Conservation (phyloP, 37 sponge, comb jelly and placozoan species). For the Halichondria panicea region DNA sequence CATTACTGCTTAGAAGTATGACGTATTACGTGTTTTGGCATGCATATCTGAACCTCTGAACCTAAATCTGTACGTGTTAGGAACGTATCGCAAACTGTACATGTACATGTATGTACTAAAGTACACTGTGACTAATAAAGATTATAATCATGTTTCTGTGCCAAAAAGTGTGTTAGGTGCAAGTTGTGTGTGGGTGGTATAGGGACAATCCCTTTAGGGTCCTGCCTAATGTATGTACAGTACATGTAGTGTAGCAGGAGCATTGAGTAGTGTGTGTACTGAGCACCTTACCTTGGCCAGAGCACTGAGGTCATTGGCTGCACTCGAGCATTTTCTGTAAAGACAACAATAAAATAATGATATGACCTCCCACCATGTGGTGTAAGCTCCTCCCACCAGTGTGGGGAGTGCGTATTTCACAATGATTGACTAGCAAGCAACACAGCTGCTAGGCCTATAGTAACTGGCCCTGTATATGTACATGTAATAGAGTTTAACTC, state of each 20-base stretch:
- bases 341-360: too few relatives aligned
- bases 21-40: too few relatives aligned
- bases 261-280: too few relatives aligned
- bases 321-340: slow-evolving; percentile 24
- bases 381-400: neutral
- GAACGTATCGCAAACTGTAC: too few relatives aligned
- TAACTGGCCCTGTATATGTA: neutral
- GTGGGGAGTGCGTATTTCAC: neutral
- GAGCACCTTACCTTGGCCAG: slow-evolving; percentile 67
- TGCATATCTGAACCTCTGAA: too few relatives aligned
- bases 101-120: neutral
- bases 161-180: neutral
- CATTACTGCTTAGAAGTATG: too few relatives aligned
- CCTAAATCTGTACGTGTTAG: too few relatives aligned
- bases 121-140: too few relatives aligned
- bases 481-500: too few relatives aligned
- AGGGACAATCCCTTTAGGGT: neutral
- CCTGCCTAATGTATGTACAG: neutral
- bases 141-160: too few relatives aligned
- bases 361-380: too few relatives aligned
- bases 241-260: too few relatives aligned
- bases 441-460: neutral
- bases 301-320: slow-evolving; percentile 38
- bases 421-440: neutral
- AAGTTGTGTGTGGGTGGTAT: neutral